Evolutionary conservation across 2,888 invertebrate genomes (phyloP), one percentile per base, ranked within the genome.

Genomic region (Meta bourneti): DNA sequence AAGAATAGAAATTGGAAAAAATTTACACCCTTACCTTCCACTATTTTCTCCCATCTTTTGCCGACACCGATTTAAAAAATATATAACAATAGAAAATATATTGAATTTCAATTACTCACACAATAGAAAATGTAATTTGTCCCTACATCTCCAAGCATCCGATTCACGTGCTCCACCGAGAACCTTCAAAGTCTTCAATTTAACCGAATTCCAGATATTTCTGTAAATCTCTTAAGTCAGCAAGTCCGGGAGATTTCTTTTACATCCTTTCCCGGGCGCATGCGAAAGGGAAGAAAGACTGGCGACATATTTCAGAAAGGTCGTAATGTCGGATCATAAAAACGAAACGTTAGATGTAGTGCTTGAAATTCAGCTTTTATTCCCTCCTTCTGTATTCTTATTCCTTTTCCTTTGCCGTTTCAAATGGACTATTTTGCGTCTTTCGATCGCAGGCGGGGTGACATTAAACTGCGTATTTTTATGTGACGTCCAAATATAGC

Each of bases 281-380:
- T 61, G 20, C 34, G 9, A 75, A 75, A n/a, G 16, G 52, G 52
- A 19, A 7, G 16, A 51, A n/a, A 16, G 51, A 51, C 19, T 34
- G 34, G 34, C 13, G 69, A 9, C 51, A 77, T 77, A 77, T 52
- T 77, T n/a, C 54, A 54, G 61, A 79, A 79, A 52, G 5, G 79
- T 79, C 79, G 79, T 69, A 61, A 48, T 61, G 61, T 16, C 34
- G 13, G 61, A 61, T 54, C 79, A 79, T 79, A 79, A 79, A 79
- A 79, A 79, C 34, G 61, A 79, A 79, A 79, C 69, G 79, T 61
- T 79, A 61, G 79, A 79, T 61, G 61, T 79, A 79, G 34, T 79
- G 20, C 34, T 79, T 34, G 54, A 79, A 79, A 48, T 79, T 61
- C 61, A 16, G 79, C 61, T 79, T 79, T 79, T 79, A 79, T 79